A percentile compares a stretch with the other conserved stretches of the same genome.
Evolutionary conservation across 2,797 vertebrate genomes (phyloP).

Genomic region (Falco berigora): DNA sequence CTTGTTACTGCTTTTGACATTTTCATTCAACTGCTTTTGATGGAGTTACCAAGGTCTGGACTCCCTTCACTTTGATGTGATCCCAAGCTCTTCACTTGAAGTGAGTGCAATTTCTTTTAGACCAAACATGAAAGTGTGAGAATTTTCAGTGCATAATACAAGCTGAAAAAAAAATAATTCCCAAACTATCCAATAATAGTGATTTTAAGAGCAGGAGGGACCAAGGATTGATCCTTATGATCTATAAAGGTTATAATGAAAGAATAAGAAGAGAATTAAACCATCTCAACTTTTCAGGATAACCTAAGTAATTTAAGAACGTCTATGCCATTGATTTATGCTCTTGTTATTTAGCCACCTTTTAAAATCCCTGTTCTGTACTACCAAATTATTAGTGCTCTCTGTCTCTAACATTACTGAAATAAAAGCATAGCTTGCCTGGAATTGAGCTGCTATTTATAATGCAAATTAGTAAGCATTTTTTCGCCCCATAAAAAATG

Average conservation of each 20-base stretch:
- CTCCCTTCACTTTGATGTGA: background rate
- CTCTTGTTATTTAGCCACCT: background rate
- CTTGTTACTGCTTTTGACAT: background rate
- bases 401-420: background rate
- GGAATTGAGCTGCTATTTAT: background rate
- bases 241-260: background rate
- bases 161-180: background rate
- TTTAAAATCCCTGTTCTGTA: background rate
- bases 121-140: background rate
- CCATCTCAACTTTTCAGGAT: background rate
- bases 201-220: background rate
- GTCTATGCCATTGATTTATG: background rate
- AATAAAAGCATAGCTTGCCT: background rate
- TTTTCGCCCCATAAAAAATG: background rate
- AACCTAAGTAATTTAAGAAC: background rate
- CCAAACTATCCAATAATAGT: background rate
- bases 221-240: background rate
- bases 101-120: background rate
- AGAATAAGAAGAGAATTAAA: background rate
- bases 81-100: background rate
- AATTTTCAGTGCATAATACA: background rate
- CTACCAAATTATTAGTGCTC: background rate
- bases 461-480: constrained; percentile 6
- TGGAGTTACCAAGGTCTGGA: background rate
- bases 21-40: background rate